These are phyloP conservation scores for Carassius gibelio DNA, from an alignment of 2,113 vertebrate genomes.

Conservation along the genomic window DNA sequence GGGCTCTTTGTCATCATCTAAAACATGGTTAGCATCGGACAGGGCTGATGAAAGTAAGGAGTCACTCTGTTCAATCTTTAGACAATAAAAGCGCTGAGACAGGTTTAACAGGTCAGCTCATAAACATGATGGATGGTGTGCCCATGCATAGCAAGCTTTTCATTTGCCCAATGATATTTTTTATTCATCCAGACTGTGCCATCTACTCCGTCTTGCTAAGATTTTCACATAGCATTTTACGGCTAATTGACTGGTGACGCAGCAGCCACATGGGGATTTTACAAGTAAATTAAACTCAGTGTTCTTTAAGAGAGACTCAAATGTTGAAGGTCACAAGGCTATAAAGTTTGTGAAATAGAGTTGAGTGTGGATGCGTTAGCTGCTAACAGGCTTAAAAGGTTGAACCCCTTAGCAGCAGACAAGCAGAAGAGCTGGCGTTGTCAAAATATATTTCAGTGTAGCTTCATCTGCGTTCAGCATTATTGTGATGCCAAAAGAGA, in stretches of 20 bases:
- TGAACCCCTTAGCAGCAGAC: slow-evolving; percentile 11
- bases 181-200: slow-evolving; percentile 4
- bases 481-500: slow-evolving; percentile 20
- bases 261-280: slow-evolving; percentile 16
- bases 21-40: slow-evolving; percentile 2
- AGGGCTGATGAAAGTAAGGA: slow-evolving; percentile 19
- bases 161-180: slow-evolving; percentile 37
- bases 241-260: slow-evolving; percentile 14
- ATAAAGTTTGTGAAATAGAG: background rate
- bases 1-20: slow-evolving; percentile 10
- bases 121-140: slow-evolving; percentile 38
- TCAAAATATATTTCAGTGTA: slow-evolving; percentile 24
- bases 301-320: slow-evolving; percentile 29
- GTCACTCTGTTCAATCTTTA: slow-evolving; percentile 21
- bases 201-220: slow-evolving; percentile 2
- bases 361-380: background rate
- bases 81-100: slow-evolving; percentile 27
- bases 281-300: slow-evolving; percentile 31
- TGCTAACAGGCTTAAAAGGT: slow-evolving; percentile 21
- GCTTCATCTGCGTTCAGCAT: slow-evolving; percentile 30
- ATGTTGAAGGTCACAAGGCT: slow-evolving; percentile 27
- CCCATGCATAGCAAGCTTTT: slow-evolving; percentile 27
- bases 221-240: slow-evolving; percentile 24
- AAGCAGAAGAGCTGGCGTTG: slow-evolving; percentile 15
- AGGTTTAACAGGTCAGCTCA: slow-evolving; percentile 26